phyloP scores from a whole-genome alignment of 2,113 vertebrate species.

The Mustelus asterias region DNA sequence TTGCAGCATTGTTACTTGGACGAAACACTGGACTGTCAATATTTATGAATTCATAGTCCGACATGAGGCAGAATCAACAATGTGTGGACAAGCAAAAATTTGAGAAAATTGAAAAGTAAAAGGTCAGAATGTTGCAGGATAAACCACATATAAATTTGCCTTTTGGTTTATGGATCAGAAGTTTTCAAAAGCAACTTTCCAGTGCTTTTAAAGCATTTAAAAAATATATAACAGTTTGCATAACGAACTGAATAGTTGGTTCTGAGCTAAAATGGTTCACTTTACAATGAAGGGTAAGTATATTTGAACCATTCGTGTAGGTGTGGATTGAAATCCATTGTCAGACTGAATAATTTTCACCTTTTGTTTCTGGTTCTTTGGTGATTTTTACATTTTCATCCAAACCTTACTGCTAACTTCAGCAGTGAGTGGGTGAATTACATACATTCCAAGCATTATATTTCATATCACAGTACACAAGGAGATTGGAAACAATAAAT shows the following conservation, averaged over 20 bases:
- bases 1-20: neutral
- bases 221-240: neutral
- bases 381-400: neutral
- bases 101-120: neutral
- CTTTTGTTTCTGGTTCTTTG: neutral
- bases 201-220: neutral
- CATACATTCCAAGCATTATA: neutral
- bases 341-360: neutral
- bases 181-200: neutral
- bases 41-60: neutral
- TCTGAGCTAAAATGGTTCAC: neutral
- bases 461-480: neutral
- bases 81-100: neutral
- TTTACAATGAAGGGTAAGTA: neutral
- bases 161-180: neutral
- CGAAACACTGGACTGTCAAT: neutral
- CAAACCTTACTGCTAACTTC: neutral
- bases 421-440: neutral
- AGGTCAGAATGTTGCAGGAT: neutral
- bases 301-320: neutral
- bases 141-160: neutral
- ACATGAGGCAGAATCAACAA: neutral
- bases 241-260: neutral
- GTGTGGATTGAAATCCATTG: neutral
- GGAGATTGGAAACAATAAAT: neutral